Conservation (phyloP, 2,888 invertebrate genomes). For the Clusia tigrina region DNA sequence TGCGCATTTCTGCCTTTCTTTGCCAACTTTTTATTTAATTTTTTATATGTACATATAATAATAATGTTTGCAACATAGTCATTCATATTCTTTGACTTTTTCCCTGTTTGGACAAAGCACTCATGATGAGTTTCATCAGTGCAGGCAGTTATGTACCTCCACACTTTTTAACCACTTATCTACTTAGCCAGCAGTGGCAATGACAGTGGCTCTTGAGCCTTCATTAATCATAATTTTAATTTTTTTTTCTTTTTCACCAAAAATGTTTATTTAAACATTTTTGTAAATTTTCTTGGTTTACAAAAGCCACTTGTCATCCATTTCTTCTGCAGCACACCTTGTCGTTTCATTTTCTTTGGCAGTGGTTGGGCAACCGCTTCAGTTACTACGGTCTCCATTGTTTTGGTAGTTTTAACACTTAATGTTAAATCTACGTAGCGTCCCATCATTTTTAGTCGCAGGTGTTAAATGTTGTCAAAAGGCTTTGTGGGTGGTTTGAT, state of each 20-base stretch:
- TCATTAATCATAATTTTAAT: not conserved
- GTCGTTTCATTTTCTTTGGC: too few species aligned
- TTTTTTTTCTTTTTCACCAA: not conserved
- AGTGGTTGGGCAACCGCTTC: too few species aligned
- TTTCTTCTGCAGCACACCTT: too few species aligned
- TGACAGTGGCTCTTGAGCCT: not conserved
- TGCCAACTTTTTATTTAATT: conserved; percentile 13
- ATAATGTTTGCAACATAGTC: too few species aligned
- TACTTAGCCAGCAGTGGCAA: too few species aligned
- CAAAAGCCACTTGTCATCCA: too few species aligned
- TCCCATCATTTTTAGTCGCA: not conserved
- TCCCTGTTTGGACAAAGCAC: not conserved
- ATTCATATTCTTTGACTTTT: too few species aligned
- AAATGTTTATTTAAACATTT: not conserved
- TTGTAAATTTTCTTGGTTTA: not conserved
- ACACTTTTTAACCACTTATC: too few species aligned
- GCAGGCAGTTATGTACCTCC: too few species aligned
- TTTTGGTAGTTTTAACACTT: not conserved
- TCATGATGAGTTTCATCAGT: not conserved
- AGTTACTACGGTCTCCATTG: not conserved
- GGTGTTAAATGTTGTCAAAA: not conserved
- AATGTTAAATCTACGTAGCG: too few species aligned
- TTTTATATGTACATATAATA: too few species aligned
- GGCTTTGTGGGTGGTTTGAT: not conserved
- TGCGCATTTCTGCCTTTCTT: conserved; percentile 33